A percentile compares a stretch with the other conserved stretches of the same genome.
These are phyloP conservation scores for Nerophis ophidion DNA, from an alignment of 2,113 vertebrate genomes.

Conservation along the genomic window DNA sequence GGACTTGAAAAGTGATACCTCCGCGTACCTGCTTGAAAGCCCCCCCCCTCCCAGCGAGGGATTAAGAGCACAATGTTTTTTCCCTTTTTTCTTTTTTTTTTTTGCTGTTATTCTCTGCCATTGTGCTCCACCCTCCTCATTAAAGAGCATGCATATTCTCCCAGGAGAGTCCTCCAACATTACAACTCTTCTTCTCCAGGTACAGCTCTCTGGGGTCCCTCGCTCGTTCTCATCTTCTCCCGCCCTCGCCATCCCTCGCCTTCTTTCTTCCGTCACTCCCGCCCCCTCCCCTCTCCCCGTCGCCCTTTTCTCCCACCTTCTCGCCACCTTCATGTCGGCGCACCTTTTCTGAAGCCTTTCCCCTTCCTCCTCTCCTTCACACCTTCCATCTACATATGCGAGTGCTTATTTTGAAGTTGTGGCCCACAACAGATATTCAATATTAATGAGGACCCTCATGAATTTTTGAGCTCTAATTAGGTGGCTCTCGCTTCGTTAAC, in stretches of 20 bases:
- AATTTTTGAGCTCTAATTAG: slow-evolving; percentile 75
- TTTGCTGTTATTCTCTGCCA: slow-evolving; percentile 61
- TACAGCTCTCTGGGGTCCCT: slow-evolving; percentile 68
- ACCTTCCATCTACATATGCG: slow-evolving; percentile 69
- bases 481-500: slow-evolving; percentile 66
- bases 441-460: slow-evolving; percentile 75
- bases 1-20: slow-evolving; percentile 67
- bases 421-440: slow-evolving; percentile 71
- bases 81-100: slow-evolving; percentile 29
- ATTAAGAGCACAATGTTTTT: slow-evolving; percentile 64
- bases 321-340: slow-evolving; percentile 42
- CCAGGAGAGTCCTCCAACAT: slow-evolving; percentile 65
- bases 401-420: slow-evolving; percentile 70
- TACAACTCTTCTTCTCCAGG: slow-evolving; percentile 66
- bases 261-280: slow-evolving; percentile 43
- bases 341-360: slow-evolving; percentile 8
- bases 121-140: slow-evolving; percentile 67
- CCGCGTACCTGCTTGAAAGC: slow-evolving; percentile 65
- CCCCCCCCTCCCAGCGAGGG: slow-evolving; percentile 51
- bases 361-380: slow-evolving; percentile 26
- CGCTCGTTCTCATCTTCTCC: slow-evolving; percentile 55
- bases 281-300: slow-evolving; percentile 47
- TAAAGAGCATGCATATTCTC: slow-evolving; percentile 68
- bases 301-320: slow-evolving; percentile 45
- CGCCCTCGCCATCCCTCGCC: slow-evolving; percentile 42